These are phyloP conservation scores for Serranus cabrilla DNA, from an alignment of 2,797 vertebrate species.

Conservation along the genomic window DNA sequence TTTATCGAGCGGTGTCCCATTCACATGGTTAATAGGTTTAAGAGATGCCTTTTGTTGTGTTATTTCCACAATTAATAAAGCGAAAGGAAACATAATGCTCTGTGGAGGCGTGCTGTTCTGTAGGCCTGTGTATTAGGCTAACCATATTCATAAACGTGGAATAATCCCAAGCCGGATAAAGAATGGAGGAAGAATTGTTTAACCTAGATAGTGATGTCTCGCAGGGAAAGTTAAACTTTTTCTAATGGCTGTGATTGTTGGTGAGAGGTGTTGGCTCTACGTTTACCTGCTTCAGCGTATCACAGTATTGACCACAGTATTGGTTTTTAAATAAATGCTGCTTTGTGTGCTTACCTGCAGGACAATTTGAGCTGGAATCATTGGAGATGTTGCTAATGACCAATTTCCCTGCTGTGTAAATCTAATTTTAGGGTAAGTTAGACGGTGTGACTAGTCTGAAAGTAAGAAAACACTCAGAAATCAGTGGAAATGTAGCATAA, in stretches of 20 bases:
- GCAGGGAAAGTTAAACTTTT: constrained; percentile 50
- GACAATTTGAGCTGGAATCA: not conserved
- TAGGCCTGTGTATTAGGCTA: constrained; percentile 61
- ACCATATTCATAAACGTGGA: constrained; percentile 70
- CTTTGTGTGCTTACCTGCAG: constrained; percentile 10
- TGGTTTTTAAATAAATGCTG: not conserved
- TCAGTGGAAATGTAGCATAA: too few relatives aligned
- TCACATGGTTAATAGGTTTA: constrained; percentile 92
- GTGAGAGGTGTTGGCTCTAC: constrained; percentile 5
- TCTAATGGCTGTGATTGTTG: constrained; percentile 32
- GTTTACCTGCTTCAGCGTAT: constrained; percentile 21
- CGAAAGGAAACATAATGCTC: constrained; percentile 67
- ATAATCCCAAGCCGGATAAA: constrained; percentile 71
- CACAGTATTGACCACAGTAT: not conserved
- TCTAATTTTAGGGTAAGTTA: too few relatives aligned
- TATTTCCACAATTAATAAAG: constrained; percentile 90
- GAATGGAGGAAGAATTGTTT: constrained; percentile 56
- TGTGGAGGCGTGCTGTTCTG: constrained; percentile 52
- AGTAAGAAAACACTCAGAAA: too few relatives aligned
- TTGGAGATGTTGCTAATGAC: too few relatives aligned
- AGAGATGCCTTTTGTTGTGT: constrained; percentile 90
- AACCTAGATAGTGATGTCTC: constrained; percentile 67
- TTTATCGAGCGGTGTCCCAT: constrained; percentile 89
- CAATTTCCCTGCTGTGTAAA: too few relatives aligned
- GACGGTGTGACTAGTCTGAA: too few relatives aligned